Conservation (phyloP, 2,797 vertebrate genomes). For the Tamandua tetradactyla region DNA sequence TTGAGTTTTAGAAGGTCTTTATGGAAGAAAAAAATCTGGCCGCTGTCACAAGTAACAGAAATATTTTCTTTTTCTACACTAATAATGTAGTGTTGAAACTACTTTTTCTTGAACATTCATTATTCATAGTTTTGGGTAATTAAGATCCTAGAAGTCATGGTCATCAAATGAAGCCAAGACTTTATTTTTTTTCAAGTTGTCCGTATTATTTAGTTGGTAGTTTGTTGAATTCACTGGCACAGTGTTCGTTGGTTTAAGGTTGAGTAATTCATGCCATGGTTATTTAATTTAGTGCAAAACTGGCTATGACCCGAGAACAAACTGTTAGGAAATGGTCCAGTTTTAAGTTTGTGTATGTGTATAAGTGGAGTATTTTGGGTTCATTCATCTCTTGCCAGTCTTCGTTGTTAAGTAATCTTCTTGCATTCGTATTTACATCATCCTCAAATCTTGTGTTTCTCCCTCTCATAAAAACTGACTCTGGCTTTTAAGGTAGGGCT, state of each 20-base stretch:
- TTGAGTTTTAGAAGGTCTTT: conserved; percentile 27
- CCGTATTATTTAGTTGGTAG: conserved; percentile 38
- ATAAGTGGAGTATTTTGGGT: conserved; percentile 52
- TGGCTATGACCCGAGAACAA: conserved; percentile 54
- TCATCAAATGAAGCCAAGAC: conserved; percentile 9
- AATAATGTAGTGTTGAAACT: background rate
- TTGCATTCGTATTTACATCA: conserved; percentile 66
- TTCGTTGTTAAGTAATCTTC: conserved; percentile 64
- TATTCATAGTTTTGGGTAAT: conserved; percentile 23
- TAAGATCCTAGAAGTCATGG: conserved; percentile 39
- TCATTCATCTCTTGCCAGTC: conserved; percentile 75
- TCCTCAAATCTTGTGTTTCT: conserved; percentile 65
- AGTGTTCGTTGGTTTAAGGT: conserved; percentile 42
- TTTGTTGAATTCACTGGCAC: conserved; percentile 41
- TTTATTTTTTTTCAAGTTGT: background rate
- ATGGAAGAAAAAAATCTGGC: conserved; percentile 58
- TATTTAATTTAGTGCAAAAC: conserved; percentile 68
- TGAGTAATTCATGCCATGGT: conserved; percentile 43
- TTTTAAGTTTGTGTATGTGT: conserved; percentile 52
- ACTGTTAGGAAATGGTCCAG: conserved; percentile 61
- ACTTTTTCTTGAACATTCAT: conserved; percentile 33
- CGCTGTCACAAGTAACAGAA: background rate
- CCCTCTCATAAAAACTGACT: conserved; percentile 63
- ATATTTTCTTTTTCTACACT: background rate
- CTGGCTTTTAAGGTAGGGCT: conserved; percentile 75